A percentile compares a stretch with the other conserved stretches of the same genome.
These are phyloP conservation scores for Anastrepha ludens DNA, from an alignment of 1,140 invertebrate species.

Conservation along the genomic window DNA sequence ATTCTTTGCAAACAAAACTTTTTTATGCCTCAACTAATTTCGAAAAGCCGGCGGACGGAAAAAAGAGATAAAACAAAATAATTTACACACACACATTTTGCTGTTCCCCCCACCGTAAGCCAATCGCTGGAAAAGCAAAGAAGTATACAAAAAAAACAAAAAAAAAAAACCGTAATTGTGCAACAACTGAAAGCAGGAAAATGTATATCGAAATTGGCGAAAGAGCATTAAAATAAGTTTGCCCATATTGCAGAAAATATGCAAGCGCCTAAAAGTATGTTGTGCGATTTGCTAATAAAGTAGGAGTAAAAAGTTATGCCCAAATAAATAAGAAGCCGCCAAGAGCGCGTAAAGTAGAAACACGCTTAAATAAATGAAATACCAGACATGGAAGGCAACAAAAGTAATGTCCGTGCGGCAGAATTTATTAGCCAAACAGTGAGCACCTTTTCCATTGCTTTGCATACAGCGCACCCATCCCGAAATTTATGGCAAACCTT, in stretches of 20 bases:
- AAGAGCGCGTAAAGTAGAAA: background rate
- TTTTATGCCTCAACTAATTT: slow-evolving; percentile 12
- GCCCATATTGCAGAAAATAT: background rate
- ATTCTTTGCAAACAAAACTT: slow-evolving; percentile 33
- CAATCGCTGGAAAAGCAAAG: background rate
- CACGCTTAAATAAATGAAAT: background rate
- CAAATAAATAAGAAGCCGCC: background rate
- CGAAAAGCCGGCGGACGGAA: background rate
- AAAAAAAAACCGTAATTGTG: too few relatives aligned
- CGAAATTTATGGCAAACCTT: background rate
- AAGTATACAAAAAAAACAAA: too few relatives aligned
- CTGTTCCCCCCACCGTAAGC: background rate
- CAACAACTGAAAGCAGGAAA: too few relatives aligned
- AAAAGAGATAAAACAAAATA: background rate
- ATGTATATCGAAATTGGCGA: too few relatives aligned
- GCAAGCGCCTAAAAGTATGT: background rate
- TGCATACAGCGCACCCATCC: background rate
- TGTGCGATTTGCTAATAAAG: background rate
- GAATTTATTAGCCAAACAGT: background rate
- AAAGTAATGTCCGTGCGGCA: background rate
- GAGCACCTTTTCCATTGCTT: background rate
- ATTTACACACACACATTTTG: background rate
- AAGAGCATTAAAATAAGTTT: background rate
- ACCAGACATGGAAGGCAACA: background rate
- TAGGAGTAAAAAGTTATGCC: background rate